Evolutionary conservation across 2,113 vertebrate species (phyloP).

Genomic region (Poeciliopsis turrubarensis): DNA sequence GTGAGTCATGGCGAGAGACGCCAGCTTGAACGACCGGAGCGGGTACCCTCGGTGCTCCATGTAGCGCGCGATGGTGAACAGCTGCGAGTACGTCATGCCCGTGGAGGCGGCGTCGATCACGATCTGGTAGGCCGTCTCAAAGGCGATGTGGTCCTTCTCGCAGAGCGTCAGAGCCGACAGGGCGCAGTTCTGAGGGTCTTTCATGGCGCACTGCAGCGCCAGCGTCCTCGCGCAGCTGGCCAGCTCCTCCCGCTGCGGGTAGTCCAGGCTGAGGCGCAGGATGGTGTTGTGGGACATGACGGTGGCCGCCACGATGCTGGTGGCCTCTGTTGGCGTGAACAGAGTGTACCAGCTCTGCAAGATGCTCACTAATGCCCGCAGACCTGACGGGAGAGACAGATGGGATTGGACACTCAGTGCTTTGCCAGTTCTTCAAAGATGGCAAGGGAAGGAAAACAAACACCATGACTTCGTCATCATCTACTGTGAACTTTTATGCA

Average conservation of each 20-base stretch:
- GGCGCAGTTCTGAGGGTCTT: slow-evolving; percentile 98
- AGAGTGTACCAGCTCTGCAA: slow-evolving; percentile 98
- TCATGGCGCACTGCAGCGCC: slow-evolving; percentile 97
- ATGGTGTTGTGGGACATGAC: slow-evolving; percentile 98
- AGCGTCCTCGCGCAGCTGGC: slow-evolving; percentile 94
- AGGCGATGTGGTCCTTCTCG: slow-evolving; percentile 98
- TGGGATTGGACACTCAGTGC: background rate
- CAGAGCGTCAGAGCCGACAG: slow-evolving; percentile 95
- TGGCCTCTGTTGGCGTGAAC: slow-evolving; percentile 97
- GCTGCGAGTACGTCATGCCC: slow-evolving; percentile 96
- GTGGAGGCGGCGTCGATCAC: slow-evolving; percentile 94
- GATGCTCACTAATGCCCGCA: slow-evolving; percentile 95
- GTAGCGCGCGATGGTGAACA: slow-evolving; percentile 98
- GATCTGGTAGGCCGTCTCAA: slow-evolving; percentile 98
- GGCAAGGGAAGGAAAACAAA: background rate
- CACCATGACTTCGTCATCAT: background rate
- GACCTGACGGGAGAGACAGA: slow-evolving; percentile 72
- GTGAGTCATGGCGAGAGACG: slow-evolving; percentile 95
- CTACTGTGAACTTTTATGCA: background rate
- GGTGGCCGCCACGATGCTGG: slow-evolving; percentile 95
- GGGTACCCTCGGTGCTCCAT: slow-evolving; percentile 99
- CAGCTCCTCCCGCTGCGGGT: slow-evolving; percentile 94
- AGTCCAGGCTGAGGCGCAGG: slow-evolving; percentile 95
- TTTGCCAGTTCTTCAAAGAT: background rate
- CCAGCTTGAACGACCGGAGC: slow-evolving; percentile 94